Base-by-base conservation (phyloP, 2,113 vertebrate genomes). In the Tupaia tana region DNA sequence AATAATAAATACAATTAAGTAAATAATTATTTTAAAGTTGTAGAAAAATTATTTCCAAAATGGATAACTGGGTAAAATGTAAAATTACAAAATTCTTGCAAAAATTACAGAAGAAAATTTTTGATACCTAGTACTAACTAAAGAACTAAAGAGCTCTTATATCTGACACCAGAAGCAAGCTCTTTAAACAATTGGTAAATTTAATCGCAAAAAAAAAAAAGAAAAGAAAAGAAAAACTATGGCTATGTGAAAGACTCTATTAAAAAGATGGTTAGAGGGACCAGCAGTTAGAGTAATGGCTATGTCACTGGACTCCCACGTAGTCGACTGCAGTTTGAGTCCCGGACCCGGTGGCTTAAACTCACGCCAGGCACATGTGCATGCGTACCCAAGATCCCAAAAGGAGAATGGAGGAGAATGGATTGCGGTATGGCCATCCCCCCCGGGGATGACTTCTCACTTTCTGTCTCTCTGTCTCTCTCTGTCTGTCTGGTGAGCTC, bases 11-110 rank as follows among this genome's bases (percentile, higher is more conserved):
- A 43, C 43, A 43, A 43, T 43, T 43, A 43, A 43, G 43, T 43
- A 43, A 43, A 43, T 43, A 43, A 43, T 43, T 43, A 43, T 43
- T 43, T 43, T 43, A 43, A 43, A 43, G 43, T 24, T 81, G 86
- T 61, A 16, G 19, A 95, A 75, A 91, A 75, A 71, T 58, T 90
- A 75, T 43, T 43, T 34, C 69, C 43, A 63, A 95, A 88, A 78
- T 83, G 25, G 34, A 70, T 78, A 88, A 56, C 19, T 92, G 7
- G 43, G 22, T 95, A 92, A 95, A 88, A 31, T 81, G 1, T 29
- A 69, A 92, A 91, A 16, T 7, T 83, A 43, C 25, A 27, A 88
- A 83, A 83, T 25, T n/a, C 34, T 71, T 88, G 70, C 34, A 29
- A 83, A 70, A 61, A 69, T 31, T 12, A 78, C 15, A 70, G n/a